These are phyloP conservation scores for Mesorhabditis spiculigera DNA, from an alignment of 2,888 invertebrate genomes.

Conservation along the genomic window DNA sequence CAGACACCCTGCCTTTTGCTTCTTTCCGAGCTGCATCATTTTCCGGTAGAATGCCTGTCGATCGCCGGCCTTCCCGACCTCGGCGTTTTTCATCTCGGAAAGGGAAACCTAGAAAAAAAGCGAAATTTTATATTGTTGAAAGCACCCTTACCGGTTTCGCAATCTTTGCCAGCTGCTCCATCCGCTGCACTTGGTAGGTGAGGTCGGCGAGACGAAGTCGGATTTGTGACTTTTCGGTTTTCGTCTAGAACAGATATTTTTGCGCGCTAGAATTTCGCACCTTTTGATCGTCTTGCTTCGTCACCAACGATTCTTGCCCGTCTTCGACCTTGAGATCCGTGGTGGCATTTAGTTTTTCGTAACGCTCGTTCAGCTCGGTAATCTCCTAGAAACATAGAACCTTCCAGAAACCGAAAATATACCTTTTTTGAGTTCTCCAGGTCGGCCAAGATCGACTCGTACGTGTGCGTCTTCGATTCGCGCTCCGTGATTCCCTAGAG, in stretches of 20 bases:
- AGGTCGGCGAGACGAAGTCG: constrained; percentile 28
- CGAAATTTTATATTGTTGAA: not conserved
- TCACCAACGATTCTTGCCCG: no score
- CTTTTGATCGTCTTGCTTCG: no score
- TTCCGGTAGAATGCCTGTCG: constrained; percentile 34
- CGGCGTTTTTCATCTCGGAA: not conserved
- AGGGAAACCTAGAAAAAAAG: not conserved
- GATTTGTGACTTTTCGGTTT: constrained; percentile 25
- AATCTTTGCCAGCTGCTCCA: constrained; percentile 43
- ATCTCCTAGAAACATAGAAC: not conserved
- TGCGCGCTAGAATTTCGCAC: no score
- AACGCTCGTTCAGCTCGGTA: no score
- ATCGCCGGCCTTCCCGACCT: constrained; percentile 11
- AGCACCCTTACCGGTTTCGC: constrained; percentile 30
- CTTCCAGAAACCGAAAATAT: not conserved
- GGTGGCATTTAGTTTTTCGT: no score
- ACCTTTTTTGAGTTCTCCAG: constrained; percentile 26
- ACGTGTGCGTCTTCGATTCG: constrained; percentile 27
- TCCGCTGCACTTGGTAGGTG: constrained; percentile 30
- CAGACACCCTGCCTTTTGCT: constrained; percentile 2
- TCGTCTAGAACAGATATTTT: constrained; percentile 27
- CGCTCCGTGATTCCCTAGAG: constrained; percentile 10
- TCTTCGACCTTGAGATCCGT: no score
- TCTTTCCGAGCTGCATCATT: constrained; percentile 28
- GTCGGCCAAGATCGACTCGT: constrained; percentile 30